Conservation (phyloP, 1,140 invertebrate genomes). For the Nasonia vitripennis region DNA sequence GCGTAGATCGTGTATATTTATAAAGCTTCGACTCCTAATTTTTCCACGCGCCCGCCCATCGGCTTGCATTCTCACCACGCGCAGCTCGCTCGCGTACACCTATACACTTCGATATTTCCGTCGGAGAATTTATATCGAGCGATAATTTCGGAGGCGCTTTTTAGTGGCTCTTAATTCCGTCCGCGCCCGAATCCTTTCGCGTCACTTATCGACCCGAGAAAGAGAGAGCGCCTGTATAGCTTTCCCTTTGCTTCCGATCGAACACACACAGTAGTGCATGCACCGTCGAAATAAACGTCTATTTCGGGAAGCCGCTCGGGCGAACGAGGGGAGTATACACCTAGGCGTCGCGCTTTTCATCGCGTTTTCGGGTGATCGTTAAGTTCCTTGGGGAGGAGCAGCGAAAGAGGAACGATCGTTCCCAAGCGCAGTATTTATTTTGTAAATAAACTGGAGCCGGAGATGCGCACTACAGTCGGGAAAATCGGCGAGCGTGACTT, state of each 20-base stretch:
- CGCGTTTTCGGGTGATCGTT: conserved; percentile 13
- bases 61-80: background rate
- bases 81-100: background rate
- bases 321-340: background rate
- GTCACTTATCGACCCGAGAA: conserved; percentile 9
- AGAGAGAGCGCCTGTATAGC: background rate
- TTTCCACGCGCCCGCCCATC: background rate
- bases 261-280: background rate
- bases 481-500: background rate
- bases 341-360: background rate
- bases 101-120: background rate
- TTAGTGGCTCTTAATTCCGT: conserved; percentile 46
- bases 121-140: conserved; percentile 13
- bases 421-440: background rate
- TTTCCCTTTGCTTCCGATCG: background rate
- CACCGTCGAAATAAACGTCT: conserved; percentile 20
- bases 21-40: background rate
- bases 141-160: conserved; percentile 44
- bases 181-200: conserved; percentile 1
- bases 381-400: background rate
- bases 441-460: background rate
- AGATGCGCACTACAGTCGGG: background rate
- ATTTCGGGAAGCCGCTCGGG: background rate
- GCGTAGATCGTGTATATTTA: no score
- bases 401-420: background rate